Evolutionary conservation across 2,113 vertebrate genomes (phyloP).

Genomic region (Brachyistius frenatus): DNA sequence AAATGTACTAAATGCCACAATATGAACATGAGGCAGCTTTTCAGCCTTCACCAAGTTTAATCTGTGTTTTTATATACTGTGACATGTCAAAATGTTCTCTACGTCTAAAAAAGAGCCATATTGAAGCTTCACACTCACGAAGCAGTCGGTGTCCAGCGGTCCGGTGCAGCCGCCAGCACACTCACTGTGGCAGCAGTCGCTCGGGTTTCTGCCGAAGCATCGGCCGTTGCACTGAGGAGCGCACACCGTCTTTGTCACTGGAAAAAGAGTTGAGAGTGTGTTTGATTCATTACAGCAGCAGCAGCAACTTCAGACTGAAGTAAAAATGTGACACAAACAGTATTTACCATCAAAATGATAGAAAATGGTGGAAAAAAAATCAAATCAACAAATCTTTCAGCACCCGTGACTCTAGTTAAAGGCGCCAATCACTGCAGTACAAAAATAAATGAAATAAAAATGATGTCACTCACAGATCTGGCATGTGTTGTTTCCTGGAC

Average conservation of each 20-base stretch:
- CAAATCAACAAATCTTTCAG: not conserved
- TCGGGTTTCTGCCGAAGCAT: conserved; percentile 91
- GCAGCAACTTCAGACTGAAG: not conserved
- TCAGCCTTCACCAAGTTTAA: not conserved
- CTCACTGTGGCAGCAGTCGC: conserved; percentile 93
- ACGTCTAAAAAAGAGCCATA: not conserved
- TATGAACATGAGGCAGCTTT: not conserved
- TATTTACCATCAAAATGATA: not conserved
- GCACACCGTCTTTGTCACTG: conserved; percentile 94
- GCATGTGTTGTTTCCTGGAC: conserved; percentile 84
- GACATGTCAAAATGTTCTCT: not conserved
- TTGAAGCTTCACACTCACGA: conserved; percentile 84
- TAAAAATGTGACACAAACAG: not conserved
- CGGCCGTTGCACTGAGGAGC: conserved; percentile 93
- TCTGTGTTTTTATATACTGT: not conserved
- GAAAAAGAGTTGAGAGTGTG: conserved; percentile 15
- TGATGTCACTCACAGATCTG: conserved; percentile 86
- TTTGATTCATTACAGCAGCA: not conserved
- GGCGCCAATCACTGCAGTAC: not conserved
- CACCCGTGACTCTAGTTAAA: not conserved
- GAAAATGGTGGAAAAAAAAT: not conserved
- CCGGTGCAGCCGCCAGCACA: conserved; percentile 94
- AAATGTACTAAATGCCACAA: too few relatives aligned
- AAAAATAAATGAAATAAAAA: not conserved
- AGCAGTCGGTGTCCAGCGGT: conserved; percentile 90